Evolutionary conservation across 23 tunicate species (phyloP), one percentile per base, ranked within the genome.

Genomic region (Styela clava): DNA sequence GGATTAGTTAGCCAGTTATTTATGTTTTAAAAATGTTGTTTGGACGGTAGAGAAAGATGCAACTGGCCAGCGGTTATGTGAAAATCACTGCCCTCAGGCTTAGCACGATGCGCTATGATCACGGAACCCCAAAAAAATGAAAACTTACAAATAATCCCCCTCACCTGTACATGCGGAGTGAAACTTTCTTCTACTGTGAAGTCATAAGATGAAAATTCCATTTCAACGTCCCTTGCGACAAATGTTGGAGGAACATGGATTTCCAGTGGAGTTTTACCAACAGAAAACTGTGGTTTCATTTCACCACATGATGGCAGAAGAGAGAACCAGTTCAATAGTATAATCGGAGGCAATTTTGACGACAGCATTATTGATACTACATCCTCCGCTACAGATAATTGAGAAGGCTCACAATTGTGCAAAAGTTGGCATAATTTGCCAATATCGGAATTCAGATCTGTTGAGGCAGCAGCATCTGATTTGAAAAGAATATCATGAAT

Each of bases 161-260:
- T 44, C 12, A 44, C 56, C 56, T 44, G 56, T 44, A 44, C 56
- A 12, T 12, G 12, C 9, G 56, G 56, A 44, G 56, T 44, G 56
- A 44, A 44, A 12, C 56, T 44, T 7, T 71, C 77, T 3, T 71
- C 77, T 5, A 34, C 16, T 32, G 77, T 26, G 34, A 28, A 71
- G 24, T 71, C 37, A 32, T 71, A 71, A 26, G 56, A 44, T 0
- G 64, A 52, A 27, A 76, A 76, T 76, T 52, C 81, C 65, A 67
- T 76, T 29, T 76, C 81, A 1, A 24, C 20, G 44, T 76, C 81
- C 24, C 35, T 18, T 29, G 64, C 65, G 12, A 21, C 71, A 0
- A 18, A 25, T 22, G 71, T 23, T 23, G 81, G 63, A 0, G 81
- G 64, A 27, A 26, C 33, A 44, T 44, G 65, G 9, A 76, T 76